Conservation (phyloP, 2,888 invertebrate species). For the Microctonus brassicae region DNA sequence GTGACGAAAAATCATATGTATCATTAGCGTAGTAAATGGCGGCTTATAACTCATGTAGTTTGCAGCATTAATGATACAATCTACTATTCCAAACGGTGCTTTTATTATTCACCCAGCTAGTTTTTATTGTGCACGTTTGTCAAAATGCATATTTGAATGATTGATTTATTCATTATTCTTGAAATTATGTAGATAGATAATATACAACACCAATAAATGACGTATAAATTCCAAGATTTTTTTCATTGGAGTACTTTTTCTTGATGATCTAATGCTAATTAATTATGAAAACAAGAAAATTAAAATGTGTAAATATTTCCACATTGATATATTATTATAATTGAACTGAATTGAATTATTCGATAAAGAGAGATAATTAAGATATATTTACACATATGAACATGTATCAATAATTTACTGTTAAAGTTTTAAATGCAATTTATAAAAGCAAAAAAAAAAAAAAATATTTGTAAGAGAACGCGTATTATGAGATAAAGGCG, state of each 20-base stretch:
- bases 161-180: too few relatives aligned
- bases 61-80: too few relatives aligned
- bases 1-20: too few relatives aligned
- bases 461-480: not conserved
- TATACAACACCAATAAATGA: too few relatives aligned
- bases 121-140: too few relatives aligned
- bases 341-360: conserved; percentile 16
- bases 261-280: not conserved
- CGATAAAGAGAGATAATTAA: conserved; percentile 23
- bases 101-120: too few relatives aligned
- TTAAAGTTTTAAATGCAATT: conserved; percentile 20
- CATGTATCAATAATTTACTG: conserved; percentile 21
- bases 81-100: too few relatives aligned
- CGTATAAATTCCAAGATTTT: not conserved
- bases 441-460: conserved; percentile 4
- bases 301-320: conserved; percentile 28
- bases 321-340: conserved; percentile 8
- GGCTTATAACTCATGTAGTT: too few relatives aligned
- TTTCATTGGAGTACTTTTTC: not conserved
- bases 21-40: too few relatives aligned
- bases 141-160: too few relatives aligned
- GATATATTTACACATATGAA: conserved; percentile 39
- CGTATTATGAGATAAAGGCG: not conserved
- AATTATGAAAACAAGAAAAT: not conserved
- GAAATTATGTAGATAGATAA: too few relatives aligned